Percentiles rank a stretch among this genome's conserved stretches.
Conservation (phyloP, 2,888 invertebrate species). For the Leptinotarsa tumamoca region DNA sequence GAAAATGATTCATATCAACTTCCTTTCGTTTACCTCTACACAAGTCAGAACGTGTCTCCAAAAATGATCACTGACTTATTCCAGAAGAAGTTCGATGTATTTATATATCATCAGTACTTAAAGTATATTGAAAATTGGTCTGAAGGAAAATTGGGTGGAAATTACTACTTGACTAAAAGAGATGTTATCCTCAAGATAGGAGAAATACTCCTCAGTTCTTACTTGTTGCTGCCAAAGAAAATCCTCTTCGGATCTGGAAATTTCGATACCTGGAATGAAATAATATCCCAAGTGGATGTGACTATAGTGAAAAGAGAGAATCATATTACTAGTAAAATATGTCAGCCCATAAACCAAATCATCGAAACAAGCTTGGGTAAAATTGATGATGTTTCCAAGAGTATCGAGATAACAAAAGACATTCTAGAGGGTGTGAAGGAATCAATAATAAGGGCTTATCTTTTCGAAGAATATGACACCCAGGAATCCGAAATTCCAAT, state of each 20-base stretch:
- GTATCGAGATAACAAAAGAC: constrained; percentile 31
- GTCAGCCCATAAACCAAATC: constrained; percentile 41
- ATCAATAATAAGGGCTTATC: constrained; percentile 41
- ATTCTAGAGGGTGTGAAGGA: constrained; percentile 28
- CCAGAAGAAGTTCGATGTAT: constrained; percentile 35
- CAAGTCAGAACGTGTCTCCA: constrained; percentile 41
- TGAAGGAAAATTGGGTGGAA: constrained; percentile 48
- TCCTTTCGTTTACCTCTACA: constrained; percentile 46
- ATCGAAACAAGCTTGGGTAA: constrained; percentile 37
- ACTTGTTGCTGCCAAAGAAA: constrained; percentile 37
- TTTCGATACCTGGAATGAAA: constrained; percentile 46
- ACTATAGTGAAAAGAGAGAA: constrained; percentile 44
- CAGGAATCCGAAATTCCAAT: constrained; percentile 41
- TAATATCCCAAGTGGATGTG: constrained; percentile 46
- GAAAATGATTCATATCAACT: constrained; percentile 32
- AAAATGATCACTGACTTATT: constrained; percentile 39
- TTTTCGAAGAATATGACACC: constrained; percentile 48
- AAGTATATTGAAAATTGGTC: constrained; percentile 51
- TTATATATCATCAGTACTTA: constrained; percentile 28
- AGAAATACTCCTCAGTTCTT: constrained; percentile 45
- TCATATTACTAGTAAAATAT: constrained; percentile 38
- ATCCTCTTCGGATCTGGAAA: constrained; percentile 30
- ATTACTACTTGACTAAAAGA: constrained; percentile 49
- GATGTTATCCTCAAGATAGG: constrained; percentile 51
- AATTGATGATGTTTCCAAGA: constrained; percentile 35